Evolutionary conservation across 2,797 vertebrate genomes (phyloP).

Genomic region (Sebastes variabilis): DNA sequence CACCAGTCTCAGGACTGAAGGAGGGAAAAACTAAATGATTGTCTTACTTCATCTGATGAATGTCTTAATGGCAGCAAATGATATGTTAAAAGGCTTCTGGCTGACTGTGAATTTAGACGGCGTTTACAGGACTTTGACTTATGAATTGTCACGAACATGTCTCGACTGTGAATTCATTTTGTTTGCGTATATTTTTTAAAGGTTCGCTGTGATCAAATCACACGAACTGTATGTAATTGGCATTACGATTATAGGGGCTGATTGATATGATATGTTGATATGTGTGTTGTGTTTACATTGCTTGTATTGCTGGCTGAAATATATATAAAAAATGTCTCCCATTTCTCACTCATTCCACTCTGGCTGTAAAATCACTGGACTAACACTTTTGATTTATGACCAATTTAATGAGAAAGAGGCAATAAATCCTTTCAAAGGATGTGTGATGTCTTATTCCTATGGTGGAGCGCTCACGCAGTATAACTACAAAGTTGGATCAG

Average conservation of each 20-base stretch:
- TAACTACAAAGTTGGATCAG: not conserved
- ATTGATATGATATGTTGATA: not conserved
- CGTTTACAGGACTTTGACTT: conserved; percentile 27
- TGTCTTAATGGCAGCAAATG: conserved; percentile 49
- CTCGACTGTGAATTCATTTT: conserved; percentile 37
- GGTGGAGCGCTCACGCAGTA: not conserved
- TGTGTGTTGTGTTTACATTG: conserved; percentile 65
- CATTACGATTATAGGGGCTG: conserved; percentile 5
- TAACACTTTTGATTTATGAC: conserved; percentile 64
- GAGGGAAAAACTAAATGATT: conserved; percentile 17
- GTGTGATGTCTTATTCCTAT: not conserved
- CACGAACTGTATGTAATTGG: conserved; percentile 16
- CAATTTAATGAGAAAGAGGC: conserved; percentile 57
- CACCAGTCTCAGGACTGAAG: not conserved
- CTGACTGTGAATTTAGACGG: not conserved
- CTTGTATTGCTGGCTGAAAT: conserved; percentile 33
- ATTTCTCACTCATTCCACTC: conserved; percentile 53
- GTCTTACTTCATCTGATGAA: conserved; percentile 41
- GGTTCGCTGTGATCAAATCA: conserved; percentile 35
- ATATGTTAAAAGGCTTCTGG: conserved; percentile 27
- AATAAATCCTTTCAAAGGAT: conserved; percentile 69
- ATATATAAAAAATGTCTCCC: conserved; percentile 20
- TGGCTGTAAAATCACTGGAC: conserved; percentile 53
- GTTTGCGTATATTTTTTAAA: conserved; percentile 4
- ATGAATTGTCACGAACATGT: not conserved